Percentiles rank a stretch among this genome's conserved stretches.
Conservation (phyloP, 1,140 invertebrate species). For the Atta cephalotes region DNA sequence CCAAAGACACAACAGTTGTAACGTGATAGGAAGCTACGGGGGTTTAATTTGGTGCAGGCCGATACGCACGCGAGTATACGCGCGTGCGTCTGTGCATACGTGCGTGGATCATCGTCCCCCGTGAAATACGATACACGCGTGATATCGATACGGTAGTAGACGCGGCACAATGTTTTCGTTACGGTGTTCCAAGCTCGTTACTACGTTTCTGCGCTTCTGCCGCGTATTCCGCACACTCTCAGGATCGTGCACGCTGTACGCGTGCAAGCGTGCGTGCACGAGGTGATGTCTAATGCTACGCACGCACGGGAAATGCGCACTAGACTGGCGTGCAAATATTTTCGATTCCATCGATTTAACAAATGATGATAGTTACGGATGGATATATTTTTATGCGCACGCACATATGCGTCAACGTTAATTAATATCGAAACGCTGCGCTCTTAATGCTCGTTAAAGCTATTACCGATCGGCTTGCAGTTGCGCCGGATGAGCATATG, state of each 20-base stretch:
- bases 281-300: constrained; percentile 1
- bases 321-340: constrained; percentile 26
- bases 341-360: constrained; percentile 66
- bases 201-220: constrained; percentile 33
- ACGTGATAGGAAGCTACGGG: constrained; percentile 63
- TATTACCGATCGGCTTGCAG: constrained; percentile 67
- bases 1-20: constrained; percentile 67
- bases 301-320: constrained; percentile 12
- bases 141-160: constrained; percentile 69
- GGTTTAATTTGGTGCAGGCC: constrained; percentile 51
- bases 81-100: constrained; percentile 29
- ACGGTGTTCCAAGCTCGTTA: constrained; percentile 48
- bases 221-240: not conserved
- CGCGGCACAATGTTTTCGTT: constrained; percentile 67
- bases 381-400: constrained; percentile 54
- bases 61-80: constrained; percentile 37
- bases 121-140: constrained; percentile 67
- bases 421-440: constrained; percentile 70
- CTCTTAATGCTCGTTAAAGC: constrained; percentile 65
- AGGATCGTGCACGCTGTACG: not conserved
- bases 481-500: constrained; percentile 62
- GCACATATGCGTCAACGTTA: constrained; percentile 55
- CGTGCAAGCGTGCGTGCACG: not conserved
- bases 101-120: constrained; percentile 63
- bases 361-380: constrained; percentile 54